phyloP scores from a whole-genome alignment of 1,140 invertebrate genomes.

The Pissodes strobi region DNA sequence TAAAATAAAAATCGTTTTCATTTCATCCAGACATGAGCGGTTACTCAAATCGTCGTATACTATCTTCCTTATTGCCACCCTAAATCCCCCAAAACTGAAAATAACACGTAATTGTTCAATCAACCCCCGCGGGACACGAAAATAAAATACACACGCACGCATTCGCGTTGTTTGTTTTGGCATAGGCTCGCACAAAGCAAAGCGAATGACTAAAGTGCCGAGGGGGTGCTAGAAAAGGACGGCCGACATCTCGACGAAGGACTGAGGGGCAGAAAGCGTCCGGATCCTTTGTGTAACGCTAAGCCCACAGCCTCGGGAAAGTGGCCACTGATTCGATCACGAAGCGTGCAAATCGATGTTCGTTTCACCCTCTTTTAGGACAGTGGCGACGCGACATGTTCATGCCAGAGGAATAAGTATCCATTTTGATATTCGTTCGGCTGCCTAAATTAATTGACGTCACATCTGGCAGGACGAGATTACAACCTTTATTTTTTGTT shows the following conservation, averaged over 20 bases:
- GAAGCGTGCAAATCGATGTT: constrained; percentile 54
- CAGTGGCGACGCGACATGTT: too few relatives aligned
- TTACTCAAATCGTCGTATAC: too few relatives aligned
- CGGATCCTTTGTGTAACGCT: constrained; percentile 46
- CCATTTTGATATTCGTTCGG: too few relatives aligned
- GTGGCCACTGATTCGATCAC: constrained; percentile 54
- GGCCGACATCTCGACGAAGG: neutral
- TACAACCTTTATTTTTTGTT: too few relatives aligned
- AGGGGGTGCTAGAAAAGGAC: constrained; percentile 23
- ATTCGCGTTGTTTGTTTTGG: constrained; percentile 13
- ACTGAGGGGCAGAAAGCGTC: constrained; percentile 12
- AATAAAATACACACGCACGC: constrained; percentile 24
- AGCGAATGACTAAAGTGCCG: constrained; percentile 4
- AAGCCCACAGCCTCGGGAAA: constrained; percentile 45
- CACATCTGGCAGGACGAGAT: too few relatives aligned
- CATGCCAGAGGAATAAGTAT: too few relatives aligned
- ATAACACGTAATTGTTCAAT: constrained; percentile 18
- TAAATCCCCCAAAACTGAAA: too few relatives aligned
- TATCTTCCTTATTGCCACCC: too few relatives aligned
- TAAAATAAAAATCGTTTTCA: too few relatives aligned
- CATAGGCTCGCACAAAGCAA: constrained; percentile 7
- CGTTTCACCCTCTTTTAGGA: constrained; percentile 43
- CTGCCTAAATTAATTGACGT: too few relatives aligned
- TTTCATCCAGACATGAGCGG: too few relatives aligned
- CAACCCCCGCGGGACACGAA: constrained; percentile 5